These are phyloP conservation scores for Macrosteles quadrilineatus DNA, from an alignment of 1,140 invertebrate species.

Conservation along the genomic window DNA sequence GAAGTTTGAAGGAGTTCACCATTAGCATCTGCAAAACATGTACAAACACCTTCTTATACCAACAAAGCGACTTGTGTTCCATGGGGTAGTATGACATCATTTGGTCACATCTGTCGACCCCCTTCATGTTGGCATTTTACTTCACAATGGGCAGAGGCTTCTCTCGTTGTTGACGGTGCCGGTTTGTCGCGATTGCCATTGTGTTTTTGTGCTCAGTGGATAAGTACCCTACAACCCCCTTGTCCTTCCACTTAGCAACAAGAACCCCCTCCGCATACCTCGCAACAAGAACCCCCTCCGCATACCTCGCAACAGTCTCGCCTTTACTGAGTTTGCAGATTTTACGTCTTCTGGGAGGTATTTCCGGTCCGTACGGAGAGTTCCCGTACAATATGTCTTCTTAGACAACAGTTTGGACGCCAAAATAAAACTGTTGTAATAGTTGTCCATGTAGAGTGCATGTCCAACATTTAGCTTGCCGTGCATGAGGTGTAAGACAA, in stretches of 20 bases:
- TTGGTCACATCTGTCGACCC: slow-evolving; percentile 25
- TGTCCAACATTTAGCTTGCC: slow-evolving; percentile 25
- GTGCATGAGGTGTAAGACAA: slow-evolving; percentile 26
- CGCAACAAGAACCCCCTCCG: too few species aligned
- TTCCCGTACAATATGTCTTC: slow-evolving; percentile 2
- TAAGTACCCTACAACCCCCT: slow-evolving; percentile 44
- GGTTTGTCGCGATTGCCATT: slow-evolving; percentile 35
- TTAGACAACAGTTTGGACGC: not conserved
- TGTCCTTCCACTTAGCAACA: slow-evolving; percentile 47
- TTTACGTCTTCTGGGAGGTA: not conserved
- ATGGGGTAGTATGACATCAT: slow-evolving; percentile 13
- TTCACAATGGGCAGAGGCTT: not conserved
- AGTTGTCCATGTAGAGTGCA: slow-evolving; percentile 34
- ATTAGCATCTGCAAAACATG: slow-evolving; percentile 14
- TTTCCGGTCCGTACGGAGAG: not conserved
- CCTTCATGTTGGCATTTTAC: slow-evolving; percentile 27
- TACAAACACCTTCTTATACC: slow-evolving; percentile 29
- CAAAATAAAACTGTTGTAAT: slow-evolving; percentile 28
- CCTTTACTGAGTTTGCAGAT: not conserved
- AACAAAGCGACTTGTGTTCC: slow-evolving; percentile 15
- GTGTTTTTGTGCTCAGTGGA: slow-evolving; percentile 41
- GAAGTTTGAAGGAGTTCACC: slow-evolving; percentile 13
- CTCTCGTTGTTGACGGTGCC: not conserved
- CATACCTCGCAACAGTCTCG: slow-evolving; percentile 11
- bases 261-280: too few species aligned